Conservation (phyloP, 2,113 vertebrate species). For the Rhombomys opimus region DNA sequence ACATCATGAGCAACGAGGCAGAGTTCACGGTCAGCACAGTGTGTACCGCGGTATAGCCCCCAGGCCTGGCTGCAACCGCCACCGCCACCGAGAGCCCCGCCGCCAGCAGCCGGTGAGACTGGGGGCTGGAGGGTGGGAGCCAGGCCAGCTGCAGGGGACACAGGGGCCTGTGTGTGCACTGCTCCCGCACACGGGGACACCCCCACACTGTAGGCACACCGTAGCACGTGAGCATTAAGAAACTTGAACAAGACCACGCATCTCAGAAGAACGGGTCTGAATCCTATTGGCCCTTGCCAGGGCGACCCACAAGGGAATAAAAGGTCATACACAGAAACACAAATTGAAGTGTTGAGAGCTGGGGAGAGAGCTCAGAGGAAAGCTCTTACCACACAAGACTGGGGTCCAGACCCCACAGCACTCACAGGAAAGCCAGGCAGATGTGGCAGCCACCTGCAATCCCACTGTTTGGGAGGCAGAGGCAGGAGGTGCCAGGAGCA, state of each 20-base stretch:
- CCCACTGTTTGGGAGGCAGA: background rate
- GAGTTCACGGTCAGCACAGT: conserved; percentile 99
- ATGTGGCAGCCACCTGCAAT: background rate
- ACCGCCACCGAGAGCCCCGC: conserved; percentile 79
- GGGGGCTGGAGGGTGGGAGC: background rate
- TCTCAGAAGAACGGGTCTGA: background rate
- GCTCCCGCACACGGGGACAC: background rate
- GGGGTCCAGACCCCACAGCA: background rate
- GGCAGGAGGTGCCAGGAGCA: background rate
- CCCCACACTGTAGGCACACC: too few species aligned
- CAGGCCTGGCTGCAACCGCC: conserved; percentile 75
- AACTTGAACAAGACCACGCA: background rate
- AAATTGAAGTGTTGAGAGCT: too few species aligned
- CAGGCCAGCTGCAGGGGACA: background rate
- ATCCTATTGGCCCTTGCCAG: too few species aligned
- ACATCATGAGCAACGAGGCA: conserved; percentile 94
- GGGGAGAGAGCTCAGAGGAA: background rate
- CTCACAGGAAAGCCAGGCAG: background rate
- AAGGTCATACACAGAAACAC: background rate
- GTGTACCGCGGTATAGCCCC: conserved; percentile 98
- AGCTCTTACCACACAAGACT: background rate
- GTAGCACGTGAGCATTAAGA: background rate
- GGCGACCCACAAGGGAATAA: background rate
- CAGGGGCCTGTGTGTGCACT: background rate
- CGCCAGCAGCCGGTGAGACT: conserved; percentile 76